Base-by-base conservation (phyloP, 2,113 vertebrate genomes). In the Anoplopoma fimbria region DNA sequence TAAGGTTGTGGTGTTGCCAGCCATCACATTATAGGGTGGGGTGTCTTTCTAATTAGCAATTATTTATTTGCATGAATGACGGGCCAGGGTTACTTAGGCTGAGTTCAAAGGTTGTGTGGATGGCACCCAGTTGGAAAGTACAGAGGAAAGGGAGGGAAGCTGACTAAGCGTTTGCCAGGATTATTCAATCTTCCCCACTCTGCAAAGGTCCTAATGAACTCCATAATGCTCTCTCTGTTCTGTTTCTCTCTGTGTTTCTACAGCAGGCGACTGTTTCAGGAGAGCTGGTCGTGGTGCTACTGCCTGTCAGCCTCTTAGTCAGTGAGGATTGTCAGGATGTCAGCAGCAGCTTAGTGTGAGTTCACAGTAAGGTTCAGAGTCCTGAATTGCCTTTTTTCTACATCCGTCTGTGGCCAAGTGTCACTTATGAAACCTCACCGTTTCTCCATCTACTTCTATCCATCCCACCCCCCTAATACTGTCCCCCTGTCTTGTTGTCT, bases 81-180 rank as follows among this genome's bases (percentile, higher is more conserved):
- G 65, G 23, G 60, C 36, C 15, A 49, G 2, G 31, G 74, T 75
- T 61, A 55, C 65, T 60, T 5, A 74, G 60, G 72, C 21, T 5
- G 68, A 62, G 82, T 79, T 90, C 62, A 76, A 42, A 86, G 82
- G 77, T 88, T 40, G 33, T 21, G 65, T 89, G 93, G 86, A 91
- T 88, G 88, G 76, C 69, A 90, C 78, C 89, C 90, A 90, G 75
- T 57, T 89, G 89, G 75, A 82, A 58, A 58, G 79, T 29, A 61
- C 1, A 2, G 15, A 71, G 83, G 79, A 75, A 71, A 65, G 29
- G 67, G 65, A 81, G 78, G 75, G 53, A 72, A 23, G 78, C 21
- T 36, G 34, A 60, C 61, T 31, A 14, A 62, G 68, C 8, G 14
- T 51, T 45, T 57, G 85, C 79, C 87, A 81, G 69, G 36, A 81